A percentile compares a stretch with the other conserved stretches of the same genome.
These are phyloP conservation scores for Apodemia mormo DNA, from an alignment of 2,888 invertebrate genomes.

Conservation along the genomic window DNA sequence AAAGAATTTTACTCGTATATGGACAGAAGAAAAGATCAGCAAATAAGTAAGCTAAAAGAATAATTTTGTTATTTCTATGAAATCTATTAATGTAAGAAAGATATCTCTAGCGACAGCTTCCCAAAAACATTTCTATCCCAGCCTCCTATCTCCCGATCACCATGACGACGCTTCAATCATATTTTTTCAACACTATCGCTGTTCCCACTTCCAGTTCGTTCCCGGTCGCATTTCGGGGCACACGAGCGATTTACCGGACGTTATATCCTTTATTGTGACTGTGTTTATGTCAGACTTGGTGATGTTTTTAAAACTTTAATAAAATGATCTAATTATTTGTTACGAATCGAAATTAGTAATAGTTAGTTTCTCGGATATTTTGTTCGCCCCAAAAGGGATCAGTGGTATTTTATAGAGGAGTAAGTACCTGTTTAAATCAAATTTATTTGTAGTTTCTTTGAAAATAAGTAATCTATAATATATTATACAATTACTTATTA, in stretches of 20 bases:
- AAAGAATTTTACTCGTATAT: no score
- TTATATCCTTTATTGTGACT: slow-evolving; percentile 34
- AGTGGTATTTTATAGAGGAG: neutral
- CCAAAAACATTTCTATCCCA: slow-evolving; percentile 27
- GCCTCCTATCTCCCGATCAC: slow-evolving; percentile 39
- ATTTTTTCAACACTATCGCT: slow-evolving; percentile 36
- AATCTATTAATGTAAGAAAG: no score
- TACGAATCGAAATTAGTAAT: neutral
- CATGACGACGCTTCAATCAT: slow-evolving; percentile 33
- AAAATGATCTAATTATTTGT: neutral
- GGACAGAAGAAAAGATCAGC: no score
- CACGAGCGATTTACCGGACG: slow-evolving; percentile 33
- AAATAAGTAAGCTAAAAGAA: no score
- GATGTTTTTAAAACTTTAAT: slow-evolving; percentile 26
- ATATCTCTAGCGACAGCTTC: neutral
- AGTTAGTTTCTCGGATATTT: neutral
- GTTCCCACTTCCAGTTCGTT: slow-evolving; percentile 44
- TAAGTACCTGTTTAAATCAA: neutral
- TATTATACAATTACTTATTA: no score
- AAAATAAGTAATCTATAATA: no score
- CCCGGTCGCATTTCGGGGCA: slow-evolving; percentile 43
- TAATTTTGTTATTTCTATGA: no score
- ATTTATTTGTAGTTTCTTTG: no score
- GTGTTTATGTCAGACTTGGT: slow-evolving; percentile 40
- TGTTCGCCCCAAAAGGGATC: neutral